phyloP scores from a whole-genome alignment of 1,140 invertebrate genomes.

The Stenopsyche tienmushanensis region DNA sequence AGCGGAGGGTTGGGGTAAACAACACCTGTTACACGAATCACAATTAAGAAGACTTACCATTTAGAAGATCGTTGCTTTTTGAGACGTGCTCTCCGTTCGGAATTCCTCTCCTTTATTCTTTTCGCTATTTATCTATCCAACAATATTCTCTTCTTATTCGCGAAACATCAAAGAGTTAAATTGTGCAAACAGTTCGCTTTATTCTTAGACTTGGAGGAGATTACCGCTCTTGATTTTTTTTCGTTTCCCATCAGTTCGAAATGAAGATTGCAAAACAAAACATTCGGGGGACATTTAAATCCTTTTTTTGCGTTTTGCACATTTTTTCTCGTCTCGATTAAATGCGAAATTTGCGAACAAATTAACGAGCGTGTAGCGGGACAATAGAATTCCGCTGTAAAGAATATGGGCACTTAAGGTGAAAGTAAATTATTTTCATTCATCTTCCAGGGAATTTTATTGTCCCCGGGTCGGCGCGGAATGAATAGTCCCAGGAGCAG shows the following conservation, averaged over 20 bases:
- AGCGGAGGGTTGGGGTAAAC: background rate
- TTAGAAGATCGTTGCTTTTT: too few species aligned
- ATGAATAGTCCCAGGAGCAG: background rate
- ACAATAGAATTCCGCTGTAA: background rate
- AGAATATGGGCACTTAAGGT: constrained; percentile 1
- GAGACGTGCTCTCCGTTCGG: too few species aligned
- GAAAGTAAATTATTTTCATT: constrained; percentile 26
- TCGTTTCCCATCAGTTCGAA: too few species aligned
- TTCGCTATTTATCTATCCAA: too few species aligned
- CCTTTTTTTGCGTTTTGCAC: too few species aligned
- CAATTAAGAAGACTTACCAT: background rate
- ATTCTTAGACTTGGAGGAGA: background rate
- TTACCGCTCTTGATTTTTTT: too few species aligned
- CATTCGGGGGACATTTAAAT: too few species aligned
- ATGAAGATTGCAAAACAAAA: too few species aligned
- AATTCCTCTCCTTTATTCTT: too few species aligned
- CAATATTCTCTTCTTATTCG: background rate
- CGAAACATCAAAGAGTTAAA: background rate
- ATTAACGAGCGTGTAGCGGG: too few species aligned
- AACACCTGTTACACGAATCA: background rate
- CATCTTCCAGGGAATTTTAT: constrained; percentile 16
- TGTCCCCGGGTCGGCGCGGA: background rate
- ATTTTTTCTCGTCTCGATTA: too few species aligned
- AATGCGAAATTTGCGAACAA: too few species aligned
- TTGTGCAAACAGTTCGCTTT: background rate